These are phyloP conservation scores for Chelon labrosus DNA, from an alignment of 2,797 vertebrate species.

Conservation along the genomic window DNA sequence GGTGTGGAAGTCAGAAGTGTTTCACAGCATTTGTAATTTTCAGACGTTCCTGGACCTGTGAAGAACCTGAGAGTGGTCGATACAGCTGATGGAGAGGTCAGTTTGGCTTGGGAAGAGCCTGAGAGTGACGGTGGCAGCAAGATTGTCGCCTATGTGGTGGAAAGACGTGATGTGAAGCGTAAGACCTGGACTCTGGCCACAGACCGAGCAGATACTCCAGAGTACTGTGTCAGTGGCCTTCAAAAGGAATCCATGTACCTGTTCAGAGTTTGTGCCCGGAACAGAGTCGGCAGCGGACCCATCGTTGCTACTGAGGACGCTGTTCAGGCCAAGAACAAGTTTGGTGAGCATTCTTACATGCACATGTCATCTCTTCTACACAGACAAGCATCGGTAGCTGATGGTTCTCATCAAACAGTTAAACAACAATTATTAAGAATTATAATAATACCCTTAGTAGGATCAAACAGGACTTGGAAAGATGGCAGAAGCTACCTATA, in stretches of 20 bases:
- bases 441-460: too few species aligned
- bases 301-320: constrained; percentile 90
- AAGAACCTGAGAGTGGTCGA: constrained; percentile 95
- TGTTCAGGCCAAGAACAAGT: constrained; percentile 97
- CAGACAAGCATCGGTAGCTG: too few species aligned
- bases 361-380: too few species aligned
- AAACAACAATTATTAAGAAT: too few species aligned
- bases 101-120: constrained; percentile 97
- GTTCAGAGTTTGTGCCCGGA: constrained; percentile 96
- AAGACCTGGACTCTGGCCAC: constrained; percentile 97
- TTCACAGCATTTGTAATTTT: constrained; percentile 25
- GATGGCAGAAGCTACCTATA: too few species aligned
- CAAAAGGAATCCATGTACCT: constrained; percentile 94
- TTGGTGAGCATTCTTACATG: constrained; percentile 84
- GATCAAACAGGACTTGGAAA: too few species aligned
- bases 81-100: constrained; percentile 96
- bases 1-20: neutral
- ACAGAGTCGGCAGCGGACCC: constrained; percentile 95
- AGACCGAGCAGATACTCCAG: constrained; percentile 91
- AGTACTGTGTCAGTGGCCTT: constrained; percentile 94
- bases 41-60: constrained; percentile 95
- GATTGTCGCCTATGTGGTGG: constrained; percentile 93
- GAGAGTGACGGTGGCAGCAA: constrained; percentile 97
- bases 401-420: too few species aligned
- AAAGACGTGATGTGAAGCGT: constrained; percentile 95